Percentiles rank a stretch among this genome's conserved stretches.
Conservation (phyloP, 2,888 invertebrate genomes). For the Lymantria monacha region DNA sequence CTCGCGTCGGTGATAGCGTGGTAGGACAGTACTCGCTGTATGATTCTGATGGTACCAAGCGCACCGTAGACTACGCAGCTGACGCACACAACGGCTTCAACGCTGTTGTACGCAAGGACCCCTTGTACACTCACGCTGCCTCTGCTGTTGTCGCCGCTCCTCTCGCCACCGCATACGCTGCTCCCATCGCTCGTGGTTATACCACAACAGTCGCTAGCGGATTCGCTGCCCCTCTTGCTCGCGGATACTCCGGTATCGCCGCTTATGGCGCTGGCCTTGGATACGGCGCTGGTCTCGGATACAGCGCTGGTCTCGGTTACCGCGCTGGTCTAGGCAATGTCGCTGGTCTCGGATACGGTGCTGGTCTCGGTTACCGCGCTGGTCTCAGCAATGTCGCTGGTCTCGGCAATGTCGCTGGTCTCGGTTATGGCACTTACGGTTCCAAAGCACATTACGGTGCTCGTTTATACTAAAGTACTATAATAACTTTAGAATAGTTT, state of each 20-base stretch:
- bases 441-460: slow-evolving; percentile 7
- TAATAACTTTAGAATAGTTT: background rate
- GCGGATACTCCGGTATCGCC: slow-evolving; percentile 25
- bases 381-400: slow-evolving; percentile 60
- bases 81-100: slow-evolving; percentile 79
- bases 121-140: slow-evolving; percentile 45
- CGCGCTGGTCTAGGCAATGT: slow-evolving; percentile 13
- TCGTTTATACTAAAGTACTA: background rate
- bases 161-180: slow-evolving; percentile 30
- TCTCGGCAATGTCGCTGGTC: slow-evolving; percentile 67
- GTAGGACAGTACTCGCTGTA: slow-evolving; percentile 76
- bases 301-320: slow-evolving; percentile 60
- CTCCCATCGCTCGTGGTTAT: background rate
- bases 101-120: slow-evolving; percentile 78
- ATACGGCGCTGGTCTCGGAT: slow-evolving; percentile 65
- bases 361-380: slow-evolving; percentile 33
- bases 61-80: slow-evolving; percentile 83
- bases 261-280: slow-evolving; percentile 68
- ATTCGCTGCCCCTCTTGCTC: slow-evolving; percentile 28
- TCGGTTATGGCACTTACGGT: slow-evolving; percentile 57
- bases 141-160: slow-evolving; percentile 47
- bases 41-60: slow-evolving; percentile 83
- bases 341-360: slow-evolving; percentile 9
- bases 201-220: slow-evolving; percentile 9
- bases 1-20: slow-evolving; percentile 83